phyloP scores from a whole-genome alignment of 1,140 invertebrate genomes.

The Tetragnatha versicolor region DNA sequence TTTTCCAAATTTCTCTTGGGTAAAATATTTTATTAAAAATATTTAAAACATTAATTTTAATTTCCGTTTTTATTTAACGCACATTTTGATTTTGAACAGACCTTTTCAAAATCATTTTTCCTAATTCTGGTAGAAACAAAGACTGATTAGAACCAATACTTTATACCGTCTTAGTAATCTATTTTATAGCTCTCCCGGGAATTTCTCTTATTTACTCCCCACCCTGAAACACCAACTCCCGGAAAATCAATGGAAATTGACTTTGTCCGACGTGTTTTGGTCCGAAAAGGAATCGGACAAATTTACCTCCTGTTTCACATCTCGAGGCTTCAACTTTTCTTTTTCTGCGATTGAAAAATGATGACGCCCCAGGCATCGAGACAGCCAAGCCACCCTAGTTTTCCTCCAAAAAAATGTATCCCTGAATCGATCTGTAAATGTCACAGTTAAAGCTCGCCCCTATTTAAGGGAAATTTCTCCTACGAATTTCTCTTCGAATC shows the following conservation, averaged over 20 bases:
- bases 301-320: neutral
- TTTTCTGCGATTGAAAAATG: slow-evolving; percentile 23
- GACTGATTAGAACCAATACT: no score
- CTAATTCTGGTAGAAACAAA: no score
- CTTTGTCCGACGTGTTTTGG: neutral
- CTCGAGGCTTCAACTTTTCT: neutral
- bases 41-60: no score
- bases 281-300: neutral
- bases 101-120: no score
- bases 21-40: no score
- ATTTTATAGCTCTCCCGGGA: no score
- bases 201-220: no score
- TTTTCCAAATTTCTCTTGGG: no score
- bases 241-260: neutral
- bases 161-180: no score
- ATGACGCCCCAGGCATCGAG: neutral
- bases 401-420: neutral
- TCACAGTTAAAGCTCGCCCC: slow-evolving; percentile 12
- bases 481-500: slow-evolving; percentile 7
- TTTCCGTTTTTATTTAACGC: no score
- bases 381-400: neutral
- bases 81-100: no score
- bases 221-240: no score
- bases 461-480: neutral
- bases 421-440: slow-evolving; percentile 14